A percentile compares a stretch with the other conserved stretches of the same genome.
Evolutionary conservation across 2,113 vertebrate genomes (phyloP).

Genomic region (Pterocles gutturalis): DNA sequence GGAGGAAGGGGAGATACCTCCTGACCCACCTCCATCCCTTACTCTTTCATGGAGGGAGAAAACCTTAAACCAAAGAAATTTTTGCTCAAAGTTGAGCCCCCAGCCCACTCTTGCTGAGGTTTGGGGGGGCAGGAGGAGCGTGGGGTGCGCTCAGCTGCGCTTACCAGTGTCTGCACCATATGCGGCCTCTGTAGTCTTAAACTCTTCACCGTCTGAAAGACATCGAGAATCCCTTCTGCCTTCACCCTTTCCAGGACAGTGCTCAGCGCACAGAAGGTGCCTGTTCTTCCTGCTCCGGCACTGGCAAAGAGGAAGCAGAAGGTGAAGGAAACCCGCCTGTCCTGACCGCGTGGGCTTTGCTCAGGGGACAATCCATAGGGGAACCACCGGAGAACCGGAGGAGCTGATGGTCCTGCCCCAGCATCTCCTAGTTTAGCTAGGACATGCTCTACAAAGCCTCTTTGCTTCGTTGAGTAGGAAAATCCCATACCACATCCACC

Average conservation of each 20-base stretch:
- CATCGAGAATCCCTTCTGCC: conserved; percentile 96
- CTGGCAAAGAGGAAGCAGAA: conserved; percentile 71
- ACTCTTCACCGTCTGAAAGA: conserved; percentile 99
- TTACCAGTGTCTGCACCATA: conserved; percentile 99
- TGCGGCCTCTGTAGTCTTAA: conserved; percentile 97
- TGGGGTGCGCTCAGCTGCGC: background rate
- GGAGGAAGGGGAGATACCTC: background rate
- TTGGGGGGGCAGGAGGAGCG: background rate
- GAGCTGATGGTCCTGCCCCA: background rate
- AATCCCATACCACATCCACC: rapidly evolving
- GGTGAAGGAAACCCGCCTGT: background rate
- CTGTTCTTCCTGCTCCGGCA: conserved; percentile 95
- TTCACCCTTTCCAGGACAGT: conserved; percentile 98
- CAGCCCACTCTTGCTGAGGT: background rate
- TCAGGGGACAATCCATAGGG: background rate
- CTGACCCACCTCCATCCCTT: background rate
- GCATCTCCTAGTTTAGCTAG: background rate
- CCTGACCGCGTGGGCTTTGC: background rate
- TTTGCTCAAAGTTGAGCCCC: background rate
- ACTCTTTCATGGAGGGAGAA: background rate
- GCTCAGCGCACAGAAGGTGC: conserved; percentile 97
- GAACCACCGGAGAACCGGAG: rapidly evolving
- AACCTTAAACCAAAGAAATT: background rate
- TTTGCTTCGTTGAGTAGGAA: background rate
- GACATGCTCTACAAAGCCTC: background rate